Conservation (phyloP, 1,140 invertebrate genomes). For the Lithobius niger region DNA sequence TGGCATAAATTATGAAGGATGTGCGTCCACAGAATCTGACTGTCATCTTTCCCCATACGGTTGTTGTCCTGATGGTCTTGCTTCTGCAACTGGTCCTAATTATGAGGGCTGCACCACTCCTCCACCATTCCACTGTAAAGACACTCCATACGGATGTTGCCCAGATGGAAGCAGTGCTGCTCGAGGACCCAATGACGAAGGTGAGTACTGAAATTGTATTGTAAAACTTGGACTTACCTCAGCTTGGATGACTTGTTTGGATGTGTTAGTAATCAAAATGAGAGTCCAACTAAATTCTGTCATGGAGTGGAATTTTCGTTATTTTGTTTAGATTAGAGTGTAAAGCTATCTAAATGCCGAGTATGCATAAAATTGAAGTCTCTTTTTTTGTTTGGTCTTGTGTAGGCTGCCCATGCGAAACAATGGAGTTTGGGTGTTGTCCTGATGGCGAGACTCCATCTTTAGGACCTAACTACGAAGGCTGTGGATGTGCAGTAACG, state of each 20-base stretch:
- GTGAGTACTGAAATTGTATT: too few species aligned
- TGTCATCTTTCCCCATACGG: constrained; percentile 65
- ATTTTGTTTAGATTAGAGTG: constrained; percentile 9
- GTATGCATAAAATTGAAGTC: constrained; percentile 9
- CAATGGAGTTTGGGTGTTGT: constrained; percentile 44
- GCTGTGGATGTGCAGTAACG: constrained; percentile 45
- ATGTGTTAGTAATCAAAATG: too few species aligned
- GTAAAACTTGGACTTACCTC: too few species aligned
- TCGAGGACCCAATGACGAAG: constrained; percentile 59
- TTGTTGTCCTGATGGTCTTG: constrained; percentile 51
- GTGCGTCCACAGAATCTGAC: constrained; percentile 60
- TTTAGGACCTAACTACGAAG: constrained; percentile 48
- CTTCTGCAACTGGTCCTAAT: constrained; percentile 33
- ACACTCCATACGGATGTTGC: constrained; percentile 26
- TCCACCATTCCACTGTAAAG: background rate
- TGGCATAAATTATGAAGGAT: constrained; percentile 64
- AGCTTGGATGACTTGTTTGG: too few species aligned
- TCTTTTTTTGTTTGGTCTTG: constrained; percentile 1
- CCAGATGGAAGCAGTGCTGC: constrained; percentile 54
- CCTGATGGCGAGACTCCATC: constrained; percentile 41
- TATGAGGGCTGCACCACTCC: constrained; percentile 28
- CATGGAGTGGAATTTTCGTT: too few species aligned
- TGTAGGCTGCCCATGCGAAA: constrained; percentile 47
- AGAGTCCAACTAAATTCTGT: too few species aligned
- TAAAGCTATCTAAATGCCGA: constrained; percentile 33